phyloP scores from a whole-genome alignment of 2,888 invertebrate genomes.

The Iphiclides podalirius region DNA sequence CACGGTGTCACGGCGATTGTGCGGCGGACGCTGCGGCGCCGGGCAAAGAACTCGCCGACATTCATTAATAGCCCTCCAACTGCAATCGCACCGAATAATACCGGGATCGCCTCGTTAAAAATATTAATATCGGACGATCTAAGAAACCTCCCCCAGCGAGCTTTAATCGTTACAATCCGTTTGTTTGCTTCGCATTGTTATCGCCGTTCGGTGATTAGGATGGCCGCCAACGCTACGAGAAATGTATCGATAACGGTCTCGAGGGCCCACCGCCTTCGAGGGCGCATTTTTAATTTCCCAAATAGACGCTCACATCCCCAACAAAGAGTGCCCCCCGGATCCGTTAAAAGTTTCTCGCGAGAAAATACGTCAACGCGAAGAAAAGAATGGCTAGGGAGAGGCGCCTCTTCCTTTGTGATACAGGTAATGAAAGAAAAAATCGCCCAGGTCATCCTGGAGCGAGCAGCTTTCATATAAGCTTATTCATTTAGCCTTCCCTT shows the following conservation, averaged over 20 bases:
- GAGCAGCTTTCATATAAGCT: conserved; percentile 58
- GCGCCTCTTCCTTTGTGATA: conserved; percentile 52
- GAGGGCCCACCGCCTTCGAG: not conserved
- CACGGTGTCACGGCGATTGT: conserved; percentile 76
- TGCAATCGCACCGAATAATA: conserved; percentile 77
- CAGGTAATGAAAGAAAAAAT: conserved; percentile 64
- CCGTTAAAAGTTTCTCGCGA: conserved; percentile 47
- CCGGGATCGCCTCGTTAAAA: conserved; percentile 60
- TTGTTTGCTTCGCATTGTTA: conserved; percentile 48
- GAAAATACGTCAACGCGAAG: conserved; percentile 49
- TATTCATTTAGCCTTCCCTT: conserved; percentile 54
- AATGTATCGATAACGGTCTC: not conserved
- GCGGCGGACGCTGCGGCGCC: conserved; percentile 67
- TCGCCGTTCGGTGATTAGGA: conserved; percentile 14
- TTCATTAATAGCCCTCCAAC: conserved; percentile 79
- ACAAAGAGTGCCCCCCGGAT: conserved; percentile 46
- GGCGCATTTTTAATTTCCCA: conserved; percentile 38
- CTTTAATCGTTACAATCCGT: conserved; percentile 67
- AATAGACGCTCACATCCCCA: conserved; percentile 35
- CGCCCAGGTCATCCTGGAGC: conserved; percentile 53
- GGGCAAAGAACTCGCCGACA: conserved; percentile 73
- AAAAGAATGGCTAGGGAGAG: conserved; percentile 49
- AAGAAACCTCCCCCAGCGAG: conserved; percentile 35
- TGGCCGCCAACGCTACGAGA: not conserved
- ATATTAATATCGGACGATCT: conserved; percentile 74